Evolutionary conservation across 2,113 vertebrate species (phyloP), one percentile per base, ranked within the genome.

Genomic region (Cryptoleucopteryx plumbea): DNA sequence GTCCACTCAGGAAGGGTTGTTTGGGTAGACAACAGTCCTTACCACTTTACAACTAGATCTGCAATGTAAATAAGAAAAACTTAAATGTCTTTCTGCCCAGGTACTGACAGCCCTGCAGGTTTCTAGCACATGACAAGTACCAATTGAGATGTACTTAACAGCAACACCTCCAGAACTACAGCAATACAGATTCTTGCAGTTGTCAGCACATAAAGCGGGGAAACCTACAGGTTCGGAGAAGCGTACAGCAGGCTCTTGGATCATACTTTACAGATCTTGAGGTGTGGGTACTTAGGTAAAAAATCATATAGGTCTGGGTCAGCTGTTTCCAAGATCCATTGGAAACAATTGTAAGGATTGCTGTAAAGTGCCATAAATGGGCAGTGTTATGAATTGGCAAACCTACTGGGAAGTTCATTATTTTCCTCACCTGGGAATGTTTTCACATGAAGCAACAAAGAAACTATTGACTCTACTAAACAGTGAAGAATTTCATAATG

Each of bases 381-480:
- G 25, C 66, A 73, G 38, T 34, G 40, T 82, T 52, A 47, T 19
- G 74, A 70, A 79, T 2, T 95, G 92, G 90, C 90, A 94, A 25
- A 70, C 18, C 45, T 70, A 63, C 40, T 72, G 74, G 73, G 83
- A 96, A 50, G 55, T 73, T 90, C 0, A 3, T 68, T 70, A 21
- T 72, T 88, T 85, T 71, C 42, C 25, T 80, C 65, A 87, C 15
- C n/a, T 55, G 34, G 75, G 38, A 72, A 73, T 36, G 26, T 45
- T 95, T 95, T 85, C 66, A 36, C 40, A 38, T 34, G 50, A 86
- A 90, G 63, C 29, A 90, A 94, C 91, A 90, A 96, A 96, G 92
- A 71, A 86, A 78, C 74, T 59, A 85, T 67, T 85, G 85, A 96
- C 32, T 21, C 19, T 40, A 5, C 20, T 40, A 14, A 93, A 93